phyloP scores from a whole-genome alignment of 2,888 invertebrate genomes.

The Drosophila quinaria region DNA sequence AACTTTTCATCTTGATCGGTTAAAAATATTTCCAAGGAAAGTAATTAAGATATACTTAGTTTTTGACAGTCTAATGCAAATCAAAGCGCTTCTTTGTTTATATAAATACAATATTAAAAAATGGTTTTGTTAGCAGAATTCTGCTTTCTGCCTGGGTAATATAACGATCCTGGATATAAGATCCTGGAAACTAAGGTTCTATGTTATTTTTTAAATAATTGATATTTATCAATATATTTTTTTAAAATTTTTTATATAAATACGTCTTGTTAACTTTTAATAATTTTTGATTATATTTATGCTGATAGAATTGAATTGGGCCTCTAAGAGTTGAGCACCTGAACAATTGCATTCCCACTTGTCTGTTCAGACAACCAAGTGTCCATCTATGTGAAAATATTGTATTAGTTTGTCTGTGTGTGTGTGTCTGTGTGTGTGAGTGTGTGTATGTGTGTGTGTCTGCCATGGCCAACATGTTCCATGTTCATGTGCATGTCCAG shows the following conservation, averaged over 20 bases:
- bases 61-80: background rate
- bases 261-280: too few species aligned
- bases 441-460: conserved; percentile 12
- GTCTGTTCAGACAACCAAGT: conserved; percentile 27
- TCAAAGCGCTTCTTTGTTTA: too few species aligned
- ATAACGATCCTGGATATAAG: too few species aligned
- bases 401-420: conserved; percentile 22
- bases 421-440: conserved; percentile 9
- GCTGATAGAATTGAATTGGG: background rate
- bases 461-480: conserved; percentile 37
- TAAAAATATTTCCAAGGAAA: background rate
- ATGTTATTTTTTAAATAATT: too few species aligned
- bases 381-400: conserved; percentile 49
- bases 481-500: conserved; percentile 55
- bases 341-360: background rate
- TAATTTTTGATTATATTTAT: background rate
- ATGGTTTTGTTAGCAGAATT: too few species aligned
- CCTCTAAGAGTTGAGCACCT: background rate
- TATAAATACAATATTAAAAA: too few species aligned
- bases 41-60: background rate
- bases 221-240: too few species aligned
- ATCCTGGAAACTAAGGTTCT: too few species aligned
- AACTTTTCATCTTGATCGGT: background rate
- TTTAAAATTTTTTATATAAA: too few species aligned
- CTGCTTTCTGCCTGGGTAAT: too few species aligned